These are phyloP conservation scores for Eclectus roratus DNA, from an alignment of 2,113 vertebrate species.

Conservation along the genomic window DNA sequence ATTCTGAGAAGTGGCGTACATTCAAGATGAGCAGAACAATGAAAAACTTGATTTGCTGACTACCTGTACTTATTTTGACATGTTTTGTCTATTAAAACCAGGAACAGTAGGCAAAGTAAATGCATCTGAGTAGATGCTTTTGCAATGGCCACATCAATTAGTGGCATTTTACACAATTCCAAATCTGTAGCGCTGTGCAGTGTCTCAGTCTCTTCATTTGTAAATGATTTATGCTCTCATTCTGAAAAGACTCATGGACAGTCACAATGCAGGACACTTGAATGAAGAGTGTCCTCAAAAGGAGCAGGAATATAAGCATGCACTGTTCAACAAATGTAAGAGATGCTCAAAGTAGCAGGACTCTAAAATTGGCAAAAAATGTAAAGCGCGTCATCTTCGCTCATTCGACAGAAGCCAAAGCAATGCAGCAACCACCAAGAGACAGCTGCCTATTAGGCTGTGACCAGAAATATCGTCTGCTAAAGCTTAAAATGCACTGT, in stretches of 20 bases:
- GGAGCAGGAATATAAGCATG: neutral
- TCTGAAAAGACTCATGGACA: neutral
- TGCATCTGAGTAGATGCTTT: neutral
- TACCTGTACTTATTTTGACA: neutral
- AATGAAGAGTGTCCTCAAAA: neutral
- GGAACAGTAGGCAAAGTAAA: neutral
- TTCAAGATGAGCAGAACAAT: neutral
- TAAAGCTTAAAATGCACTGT: neutral
- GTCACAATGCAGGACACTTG: neutral
- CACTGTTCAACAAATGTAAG: neutral
- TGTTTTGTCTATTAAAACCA: neutral
- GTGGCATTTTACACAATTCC: neutral
- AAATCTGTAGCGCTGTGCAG: neutral
- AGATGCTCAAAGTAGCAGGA: neutral
- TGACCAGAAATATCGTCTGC: conserved; percentile 28
- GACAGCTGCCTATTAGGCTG: conserved; percentile 17
- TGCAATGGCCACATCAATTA: neutral
- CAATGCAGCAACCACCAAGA: neutral
- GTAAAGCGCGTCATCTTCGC: neutral
- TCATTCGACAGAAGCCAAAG: neutral
- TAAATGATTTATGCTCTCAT: neutral
- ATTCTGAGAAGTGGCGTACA: neutral
- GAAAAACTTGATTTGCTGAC: neutral
- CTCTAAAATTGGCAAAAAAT: neutral
- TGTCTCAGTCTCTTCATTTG: neutral